Conservation (phyloP, 2,113 vertebrate genomes). For the Reinhardtius hippoglossoides region DNA sequence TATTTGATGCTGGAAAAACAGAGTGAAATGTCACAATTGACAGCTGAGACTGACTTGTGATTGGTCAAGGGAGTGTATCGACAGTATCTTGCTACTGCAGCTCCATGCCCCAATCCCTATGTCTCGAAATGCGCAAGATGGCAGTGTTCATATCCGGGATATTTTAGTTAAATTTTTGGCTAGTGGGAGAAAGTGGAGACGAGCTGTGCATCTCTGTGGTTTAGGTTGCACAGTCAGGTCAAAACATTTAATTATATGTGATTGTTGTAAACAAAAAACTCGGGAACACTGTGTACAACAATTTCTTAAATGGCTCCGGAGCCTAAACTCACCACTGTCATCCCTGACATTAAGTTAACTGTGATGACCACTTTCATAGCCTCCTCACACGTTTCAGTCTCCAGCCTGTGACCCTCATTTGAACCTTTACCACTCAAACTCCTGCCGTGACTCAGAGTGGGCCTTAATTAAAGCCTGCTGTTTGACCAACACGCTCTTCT, state of each 20-base stretch:
- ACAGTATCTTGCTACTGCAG: no score
- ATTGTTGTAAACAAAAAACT: conserved; percentile 7
- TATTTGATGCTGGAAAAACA: no score
- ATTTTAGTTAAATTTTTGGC: no score
- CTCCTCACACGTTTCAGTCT: background rate
- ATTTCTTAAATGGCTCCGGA: conserved; percentile 16
- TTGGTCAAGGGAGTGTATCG: no score
- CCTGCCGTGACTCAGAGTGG: background rate
- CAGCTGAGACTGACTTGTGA: no score
- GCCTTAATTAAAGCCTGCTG: conserved; percentile 30
- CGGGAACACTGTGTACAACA: background rate
- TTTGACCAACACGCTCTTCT: conserved; percentile 30
- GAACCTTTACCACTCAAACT: conserved; percentile 3
- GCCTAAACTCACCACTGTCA: background rate
- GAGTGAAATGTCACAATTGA: no score
- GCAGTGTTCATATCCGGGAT: no score
- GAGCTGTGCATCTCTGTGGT: no score
- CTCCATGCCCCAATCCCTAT: no score
- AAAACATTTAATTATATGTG: background rate
- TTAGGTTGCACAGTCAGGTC: background rate
- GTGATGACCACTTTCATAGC: conserved; percentile 4
- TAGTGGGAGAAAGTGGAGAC: no score
- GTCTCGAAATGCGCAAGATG: no score
- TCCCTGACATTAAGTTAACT: background rate
- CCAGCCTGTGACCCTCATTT: background rate